A percentile compares a stretch with the other conserved stretches of the same genome.
phyloP scores from a whole-genome alignment of 2,113 vertebrate genomes.

The Ovis canadensis region DNA sequence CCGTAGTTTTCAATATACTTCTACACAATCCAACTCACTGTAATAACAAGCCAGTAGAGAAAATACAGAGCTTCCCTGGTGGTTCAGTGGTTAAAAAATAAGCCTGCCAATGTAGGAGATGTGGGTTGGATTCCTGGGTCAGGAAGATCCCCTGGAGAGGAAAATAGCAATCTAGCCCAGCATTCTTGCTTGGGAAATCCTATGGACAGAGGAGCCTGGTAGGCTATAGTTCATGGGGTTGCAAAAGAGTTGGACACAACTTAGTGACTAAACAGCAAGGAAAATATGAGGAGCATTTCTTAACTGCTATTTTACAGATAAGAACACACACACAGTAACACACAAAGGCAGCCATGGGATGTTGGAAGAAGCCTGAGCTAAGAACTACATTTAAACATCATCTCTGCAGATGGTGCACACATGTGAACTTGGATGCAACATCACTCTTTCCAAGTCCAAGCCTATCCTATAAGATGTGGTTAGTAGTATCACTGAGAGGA shows the following conservation, averaged over 20 bases:
- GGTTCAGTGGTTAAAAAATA: not conserved
- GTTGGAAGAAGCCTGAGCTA: not conserved
- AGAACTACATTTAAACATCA: not conserved
- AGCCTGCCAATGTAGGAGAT: not conserved
- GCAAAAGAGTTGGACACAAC: not conserved
- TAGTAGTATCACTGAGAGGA: accelerated
- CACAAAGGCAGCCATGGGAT: not conserved
- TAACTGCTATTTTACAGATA: not conserved
- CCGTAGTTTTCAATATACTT: not conserved
- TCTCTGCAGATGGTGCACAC: accelerated
- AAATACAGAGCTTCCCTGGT: not conserved
- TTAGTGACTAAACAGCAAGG: not conserved
- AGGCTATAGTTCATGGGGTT: not conserved
- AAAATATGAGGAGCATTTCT: not conserved
- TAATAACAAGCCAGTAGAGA: not conserved
- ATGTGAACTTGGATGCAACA: not conserved
- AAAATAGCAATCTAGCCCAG: not conserved
- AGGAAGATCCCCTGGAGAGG: not conserved
- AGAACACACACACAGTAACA: not conserved
- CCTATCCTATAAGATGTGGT: not conserved
- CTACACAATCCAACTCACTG: not conserved
- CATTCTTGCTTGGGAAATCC: not conserved
- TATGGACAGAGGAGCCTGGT: not conserved
- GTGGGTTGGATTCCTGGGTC: not conserved
- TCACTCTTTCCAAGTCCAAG: not conserved